Evolutionary conservation across 2,113 vertebrate genomes (phyloP).

Genomic region (Ammospiza caudacuta): DNA sequence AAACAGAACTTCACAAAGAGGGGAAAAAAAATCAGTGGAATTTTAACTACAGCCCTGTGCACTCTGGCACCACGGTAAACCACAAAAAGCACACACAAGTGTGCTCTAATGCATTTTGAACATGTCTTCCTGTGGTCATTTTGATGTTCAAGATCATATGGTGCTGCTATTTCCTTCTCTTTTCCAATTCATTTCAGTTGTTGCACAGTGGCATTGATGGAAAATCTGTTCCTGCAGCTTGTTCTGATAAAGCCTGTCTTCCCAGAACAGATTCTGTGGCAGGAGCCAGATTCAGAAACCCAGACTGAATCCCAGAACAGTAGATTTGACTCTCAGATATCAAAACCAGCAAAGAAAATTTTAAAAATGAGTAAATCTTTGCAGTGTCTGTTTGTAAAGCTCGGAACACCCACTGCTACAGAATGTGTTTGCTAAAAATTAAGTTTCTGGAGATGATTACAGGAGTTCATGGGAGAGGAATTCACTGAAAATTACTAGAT

Average conservation of each 20-base stretch:
- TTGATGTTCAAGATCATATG: neutral
- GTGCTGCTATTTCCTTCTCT: neutral
- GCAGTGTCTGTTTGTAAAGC: neutral
- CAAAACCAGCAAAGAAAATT: neutral
- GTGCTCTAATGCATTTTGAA: neutral
- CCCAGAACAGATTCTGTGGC: neutral
- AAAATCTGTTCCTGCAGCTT: neutral
- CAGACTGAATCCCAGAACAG: neutral
- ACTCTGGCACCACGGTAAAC: neutral
- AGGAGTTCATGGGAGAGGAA: neutral
- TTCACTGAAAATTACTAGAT: neutral
- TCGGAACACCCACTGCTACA: neutral
- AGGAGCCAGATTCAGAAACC: neutral
- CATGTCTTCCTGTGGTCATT: neutral
- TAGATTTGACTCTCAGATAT: neutral
- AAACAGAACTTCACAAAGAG: neutral
- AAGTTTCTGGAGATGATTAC: neutral
- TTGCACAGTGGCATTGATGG: neutral
- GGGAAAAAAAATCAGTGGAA: neutral
- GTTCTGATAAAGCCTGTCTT: neutral
- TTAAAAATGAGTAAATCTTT: neutral
- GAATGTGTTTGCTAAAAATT: neutral
- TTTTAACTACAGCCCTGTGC: conserved; percentile 31
- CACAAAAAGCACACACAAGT: neutral
- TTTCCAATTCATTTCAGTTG: neutral